phyloP scores from a whole-genome alignment of 2,113 vertebrate genomes.

The Colaptes auratus region DNA sequence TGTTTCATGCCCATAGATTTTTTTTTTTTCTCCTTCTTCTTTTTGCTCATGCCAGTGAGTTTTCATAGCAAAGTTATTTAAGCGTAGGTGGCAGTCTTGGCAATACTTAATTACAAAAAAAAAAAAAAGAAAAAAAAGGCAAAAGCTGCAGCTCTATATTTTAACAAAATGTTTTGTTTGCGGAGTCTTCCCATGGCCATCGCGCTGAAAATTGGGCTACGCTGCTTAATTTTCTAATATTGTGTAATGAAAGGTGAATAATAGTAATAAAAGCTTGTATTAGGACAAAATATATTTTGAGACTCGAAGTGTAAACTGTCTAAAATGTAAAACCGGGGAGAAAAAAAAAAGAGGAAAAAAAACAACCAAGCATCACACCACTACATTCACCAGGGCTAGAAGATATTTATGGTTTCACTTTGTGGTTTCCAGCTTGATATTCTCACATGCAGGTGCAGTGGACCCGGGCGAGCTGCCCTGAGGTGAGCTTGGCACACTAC shows the following conservation, averaged over 20 bases:
- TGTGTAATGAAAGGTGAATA: slow-evolving; percentile 77
- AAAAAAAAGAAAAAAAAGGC: background rate
- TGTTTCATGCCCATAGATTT: slow-evolving; percentile 70
- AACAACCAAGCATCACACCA: background rate
- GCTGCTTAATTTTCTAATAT: slow-evolving; percentile 71
- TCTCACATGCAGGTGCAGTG: accelerated
- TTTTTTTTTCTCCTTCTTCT: slow-evolving; percentile 33
- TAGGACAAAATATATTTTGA: slow-evolving; percentile 75
- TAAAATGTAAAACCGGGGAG: slow-evolving; percentile 37
- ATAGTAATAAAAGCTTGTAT: slow-evolving; percentile 75
- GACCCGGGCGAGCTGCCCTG: background rate
- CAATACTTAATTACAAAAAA: slow-evolving; percentile 10
- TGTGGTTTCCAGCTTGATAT: background rate
- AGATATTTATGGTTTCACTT: background rate
- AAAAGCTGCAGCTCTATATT: slow-evolving; percentile 28
- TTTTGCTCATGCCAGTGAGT: slow-evolving; percentile 72
- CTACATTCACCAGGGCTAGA: background rate
- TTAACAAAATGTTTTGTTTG: slow-evolving; percentile 74
- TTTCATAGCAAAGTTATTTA: slow-evolving; percentile 80
- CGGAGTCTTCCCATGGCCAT: slow-evolving; percentile 26
- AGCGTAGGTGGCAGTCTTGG: slow-evolving; percentile 78
- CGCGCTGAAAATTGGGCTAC: slow-evolving; percentile 49
- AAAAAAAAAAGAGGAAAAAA: background rate
- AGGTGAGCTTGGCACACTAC: background rate
- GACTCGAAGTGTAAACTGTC: slow-evolving; percentile 63